Evolutionary conservation across 2,888 invertebrate species (phyloP).

Genomic region (Julus scandinavius): DNA sequence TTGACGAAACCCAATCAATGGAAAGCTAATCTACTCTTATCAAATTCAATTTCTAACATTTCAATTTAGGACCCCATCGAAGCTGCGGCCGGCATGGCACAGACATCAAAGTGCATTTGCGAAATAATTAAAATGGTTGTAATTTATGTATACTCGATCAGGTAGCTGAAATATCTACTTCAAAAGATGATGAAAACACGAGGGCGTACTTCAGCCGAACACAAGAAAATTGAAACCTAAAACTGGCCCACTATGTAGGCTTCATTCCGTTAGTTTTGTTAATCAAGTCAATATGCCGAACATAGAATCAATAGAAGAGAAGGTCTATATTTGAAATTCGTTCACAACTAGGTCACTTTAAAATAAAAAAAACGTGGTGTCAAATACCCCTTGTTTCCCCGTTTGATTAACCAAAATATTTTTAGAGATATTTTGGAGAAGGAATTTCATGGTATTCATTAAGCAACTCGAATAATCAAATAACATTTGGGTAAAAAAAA

Average conservation of each 20-base stretch:
- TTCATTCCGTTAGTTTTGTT: slow-evolving; percentile 27
- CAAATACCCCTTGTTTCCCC: neutral
- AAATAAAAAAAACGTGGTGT: neutral
- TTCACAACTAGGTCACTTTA: neutral
- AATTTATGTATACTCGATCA: slow-evolving; percentile 1
- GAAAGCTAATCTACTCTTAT: slow-evolving; percentile 33
- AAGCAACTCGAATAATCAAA: neutral
- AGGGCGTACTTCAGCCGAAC: neutral
- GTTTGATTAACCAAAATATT: slow-evolving; percentile 24
- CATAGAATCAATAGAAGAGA: neutral
- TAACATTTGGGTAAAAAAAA: neutral
- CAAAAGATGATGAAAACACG: slow-evolving; percentile 33
- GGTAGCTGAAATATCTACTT: slow-evolving; percentile 18
- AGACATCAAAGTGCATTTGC: slow-evolving; percentile 33
- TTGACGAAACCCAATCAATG: slow-evolving; percentile 27
- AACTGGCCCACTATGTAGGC: slow-evolving; percentile 12
- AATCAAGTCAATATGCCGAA: slow-evolving; percentile 20
- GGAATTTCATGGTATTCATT: neutral
- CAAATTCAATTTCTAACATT: slow-evolving; percentile 33
- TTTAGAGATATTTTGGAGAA: neutral
- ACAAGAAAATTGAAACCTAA: slow-evolving; percentile 17
- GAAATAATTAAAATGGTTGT: slow-evolving; percentile 26
- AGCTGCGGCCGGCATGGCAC: slow-evolving; percentile 5
- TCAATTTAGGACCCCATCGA: slow-evolving; percentile 18
- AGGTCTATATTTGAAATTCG: neutral